Conservation (phyloP, 2,888 invertebrate species). For the Clanis bilineata region DNA sequence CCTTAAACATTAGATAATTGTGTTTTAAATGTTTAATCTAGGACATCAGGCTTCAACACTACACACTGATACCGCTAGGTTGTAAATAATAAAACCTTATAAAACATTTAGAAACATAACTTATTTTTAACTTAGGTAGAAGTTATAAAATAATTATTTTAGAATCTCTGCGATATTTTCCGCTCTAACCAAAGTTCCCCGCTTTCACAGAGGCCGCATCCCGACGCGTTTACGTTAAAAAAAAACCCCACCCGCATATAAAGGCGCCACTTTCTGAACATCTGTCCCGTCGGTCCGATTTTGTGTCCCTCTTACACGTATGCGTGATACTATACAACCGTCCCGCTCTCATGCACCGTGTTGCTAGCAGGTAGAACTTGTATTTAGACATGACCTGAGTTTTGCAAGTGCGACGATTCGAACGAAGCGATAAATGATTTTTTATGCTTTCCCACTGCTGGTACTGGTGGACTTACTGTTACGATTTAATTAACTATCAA, state of each 20-base stretch:
- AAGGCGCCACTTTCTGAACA: constrained; percentile 64
- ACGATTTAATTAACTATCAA: too few species aligned
- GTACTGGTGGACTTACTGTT: not conserved
- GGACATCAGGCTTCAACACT: too few species aligned
- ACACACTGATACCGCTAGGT: too few species aligned
- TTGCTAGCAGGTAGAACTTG: constrained; percentile 44
- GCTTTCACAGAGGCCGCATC: constrained; percentile 30
- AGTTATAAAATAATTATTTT: not conserved
- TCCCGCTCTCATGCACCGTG: constrained; percentile 30
- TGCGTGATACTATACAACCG: constrained; percentile 14
- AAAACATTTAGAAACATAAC: too few species aligned
- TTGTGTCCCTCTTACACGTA: constrained; percentile 15
- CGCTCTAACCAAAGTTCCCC: constrained; percentile 19
- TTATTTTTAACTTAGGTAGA: too few species aligned
- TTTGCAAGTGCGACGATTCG: constrained; percentile 38
- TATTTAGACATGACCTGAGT: constrained; percentile 38
- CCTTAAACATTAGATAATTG: too few species aligned
- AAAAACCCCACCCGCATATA: constrained; percentile 69
- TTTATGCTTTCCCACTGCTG: not conserved
- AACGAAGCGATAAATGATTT: constrained; percentile 3
- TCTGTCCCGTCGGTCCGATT: constrained; percentile 55
- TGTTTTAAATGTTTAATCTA: too few species aligned
- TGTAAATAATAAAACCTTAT: too few species aligned
- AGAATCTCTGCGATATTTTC: not conserved
- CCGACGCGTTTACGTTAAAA: constrained; percentile 34